Base-by-base conservation (phyloP, 2,797 vertebrate species). In the Phalloptychus januarius region DNA sequence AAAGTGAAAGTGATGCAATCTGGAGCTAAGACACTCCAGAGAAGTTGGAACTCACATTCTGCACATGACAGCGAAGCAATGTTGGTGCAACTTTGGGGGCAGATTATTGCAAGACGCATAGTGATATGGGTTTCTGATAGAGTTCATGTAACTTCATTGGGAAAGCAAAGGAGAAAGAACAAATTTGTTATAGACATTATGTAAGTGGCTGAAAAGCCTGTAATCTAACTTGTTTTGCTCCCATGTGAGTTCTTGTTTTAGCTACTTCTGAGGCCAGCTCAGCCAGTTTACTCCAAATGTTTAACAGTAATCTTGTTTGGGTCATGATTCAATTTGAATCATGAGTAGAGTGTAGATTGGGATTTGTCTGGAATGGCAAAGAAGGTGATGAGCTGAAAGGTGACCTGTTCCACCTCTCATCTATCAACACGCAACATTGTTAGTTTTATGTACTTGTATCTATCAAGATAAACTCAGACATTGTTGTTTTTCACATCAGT, bases 1-100 rank as follows among this genome's bases (percentile, higher is more conserved):
- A 81, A 83, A 86, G 87, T 94, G 83, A 81, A 83, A 86, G 86
- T 94, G 93, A 94, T 93, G 92, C 92, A 95, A 95, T 75, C 61
- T 71, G 80, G 86, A 84, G 91, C 90, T 90, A 92, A 94, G 91
- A 91, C 7, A 46, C 79, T 81, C 20, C 63, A 86, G 83, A 89
- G 80, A 78, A 88, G 83, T 86, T 82, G 71, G 63, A 31, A 82
- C 71, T 86, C 71, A 75, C 69, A 72, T 75, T 85, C 45, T 75
- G 76, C 77, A 89, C 15, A 8, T 75, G 70, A 45, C 79, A 84
- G 79, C 72, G 48, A 80, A 89, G 88, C 74, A 87, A 85, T 46
- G 52, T 76, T 71, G 71, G 75, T 83, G 85, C 80, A 88, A 86
- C 86, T 73, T 71, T 69, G 65, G 61, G 81, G 46, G 61, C 71